phyloP scores from a whole-genome alignment of 2,888 invertebrate species.

The Amphiduros pacificus region DNA sequence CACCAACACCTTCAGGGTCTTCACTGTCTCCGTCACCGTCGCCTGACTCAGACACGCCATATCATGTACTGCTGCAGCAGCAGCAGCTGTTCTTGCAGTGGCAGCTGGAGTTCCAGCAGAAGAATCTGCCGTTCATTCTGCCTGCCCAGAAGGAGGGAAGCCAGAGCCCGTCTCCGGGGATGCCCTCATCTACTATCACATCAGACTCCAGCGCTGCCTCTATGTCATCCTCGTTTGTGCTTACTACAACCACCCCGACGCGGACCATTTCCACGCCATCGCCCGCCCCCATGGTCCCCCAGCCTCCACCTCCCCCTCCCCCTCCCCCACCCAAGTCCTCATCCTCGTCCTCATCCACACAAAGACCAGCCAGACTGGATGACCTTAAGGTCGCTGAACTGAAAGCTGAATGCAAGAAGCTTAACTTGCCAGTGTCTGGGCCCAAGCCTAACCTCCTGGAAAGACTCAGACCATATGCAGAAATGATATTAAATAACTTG shows the following conservation, averaged over 20 bases:
- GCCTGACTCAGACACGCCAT: conserved; percentile 17
- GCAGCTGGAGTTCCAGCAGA: conserved; percentile 81
- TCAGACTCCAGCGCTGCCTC: background rate
- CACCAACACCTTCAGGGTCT: background rate
- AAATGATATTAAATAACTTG: conserved; percentile 37
- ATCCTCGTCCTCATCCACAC: background rate
- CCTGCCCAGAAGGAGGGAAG: conserved; percentile 10
- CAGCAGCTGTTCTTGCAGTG: conserved; percentile 89
- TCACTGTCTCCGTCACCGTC: conserved; percentile 39
- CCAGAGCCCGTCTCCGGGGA: background rate
- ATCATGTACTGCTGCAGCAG: conserved; percentile 71
- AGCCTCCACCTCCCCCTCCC: conserved; percentile 4
- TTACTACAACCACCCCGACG: conserved; percentile 17
- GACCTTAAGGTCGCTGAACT: conserved; percentile 96
- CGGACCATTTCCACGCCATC: conserved; percentile 3
- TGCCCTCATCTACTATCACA: background rate
- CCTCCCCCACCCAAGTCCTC: background rate
- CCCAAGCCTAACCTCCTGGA: conserved; percentile 94
- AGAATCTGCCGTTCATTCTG: conserved; percentile 56
- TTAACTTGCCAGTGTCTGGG: conserved; percentile 93
- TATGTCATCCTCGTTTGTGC: conserved; percentile 1
- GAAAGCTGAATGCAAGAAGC: conserved; percentile 88
- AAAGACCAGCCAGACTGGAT: conserved; percentile 69
- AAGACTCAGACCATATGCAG: conserved; percentile 71
- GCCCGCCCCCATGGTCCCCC: conserved; percentile 4